These are phyloP conservation scores for Centroberyx gerrardi DNA, from an alignment of 2,797 vertebrate species.

Conservation along the genomic window DNA sequence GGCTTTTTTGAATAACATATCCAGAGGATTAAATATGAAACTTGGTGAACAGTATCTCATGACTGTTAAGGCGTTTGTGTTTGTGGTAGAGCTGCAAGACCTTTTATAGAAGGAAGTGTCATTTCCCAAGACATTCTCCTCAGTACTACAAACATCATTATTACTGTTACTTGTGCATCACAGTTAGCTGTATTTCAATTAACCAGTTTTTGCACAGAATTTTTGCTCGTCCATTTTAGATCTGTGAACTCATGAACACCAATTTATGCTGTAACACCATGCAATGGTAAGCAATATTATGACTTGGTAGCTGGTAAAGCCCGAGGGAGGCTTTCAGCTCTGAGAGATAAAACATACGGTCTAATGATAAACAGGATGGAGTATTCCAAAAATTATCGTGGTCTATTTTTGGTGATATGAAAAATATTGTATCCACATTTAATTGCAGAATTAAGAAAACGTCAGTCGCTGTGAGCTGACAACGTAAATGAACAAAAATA, in stretches of 20 bases:
- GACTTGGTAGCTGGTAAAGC: slow-evolving; percentile 34
- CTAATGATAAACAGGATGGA: slow-evolving; percentile 13
- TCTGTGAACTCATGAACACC: slow-evolving; percentile 39
- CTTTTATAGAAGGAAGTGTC: slow-evolving; percentile 35
- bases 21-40: slow-evolving; percentile 15
- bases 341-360: slow-evolving; percentile 19
- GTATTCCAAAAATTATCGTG: slow-evolving; percentile 34
- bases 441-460: slow-evolving; percentile 34
- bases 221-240: slow-evolving; percentile 84
- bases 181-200: slow-evolving; percentile 9
- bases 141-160: slow-evolving; percentile 25
- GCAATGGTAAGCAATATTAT: slow-evolving; percentile 70
- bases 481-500: slow-evolving; percentile 64
- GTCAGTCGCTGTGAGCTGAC: slow-evolving; percentile 34
- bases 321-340: slow-evolving; percentile 39
- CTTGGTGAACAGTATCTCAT: slow-evolving; percentile 36
- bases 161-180: slow-evolving; percentile 19
- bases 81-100: slow-evolving; percentile 38
- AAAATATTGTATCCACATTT: slow-evolving; percentile 35
- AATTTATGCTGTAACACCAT: slow-evolving; percentile 38
- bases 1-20: slow-evolving; percentile 24
- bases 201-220: slow-evolving; percentile 80
- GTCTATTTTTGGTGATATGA: slow-evolving; percentile 56
- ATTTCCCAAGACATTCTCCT: slow-evolving; percentile 34
- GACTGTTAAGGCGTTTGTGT: slow-evolving; percentile 42